These are phyloP conservation scores for Salminus brasiliensis DNA, from an alignment of 2,113 vertebrate species.

Conservation along the genomic window DNA sequence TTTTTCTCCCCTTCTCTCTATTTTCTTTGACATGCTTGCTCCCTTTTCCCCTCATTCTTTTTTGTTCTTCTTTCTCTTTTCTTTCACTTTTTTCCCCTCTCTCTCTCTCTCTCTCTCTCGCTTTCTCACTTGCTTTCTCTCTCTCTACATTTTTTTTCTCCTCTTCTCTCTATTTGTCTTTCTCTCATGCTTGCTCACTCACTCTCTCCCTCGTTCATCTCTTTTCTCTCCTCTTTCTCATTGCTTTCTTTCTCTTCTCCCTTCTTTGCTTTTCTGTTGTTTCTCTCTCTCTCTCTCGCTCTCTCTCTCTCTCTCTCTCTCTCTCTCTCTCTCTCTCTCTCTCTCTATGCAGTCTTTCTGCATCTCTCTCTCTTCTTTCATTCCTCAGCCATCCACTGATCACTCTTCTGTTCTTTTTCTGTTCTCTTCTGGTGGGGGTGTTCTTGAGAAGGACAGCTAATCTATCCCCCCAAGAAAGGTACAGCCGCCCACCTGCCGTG, in stretches of 20 bases:
- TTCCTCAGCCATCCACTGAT: slow-evolving; percentile 83
- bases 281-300: too few relatives aligned
- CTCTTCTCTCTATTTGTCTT: slow-evolving; percentile 38
- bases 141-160: neutral
- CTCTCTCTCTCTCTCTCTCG: slow-evolving; percentile 59
- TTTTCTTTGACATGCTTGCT: too few relatives aligned
- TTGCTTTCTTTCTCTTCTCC: neutral
- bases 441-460: slow-evolving; percentile 92
- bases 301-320: slow-evolving; percentile 62
- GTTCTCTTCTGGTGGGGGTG: slow-evolving; percentile 87
- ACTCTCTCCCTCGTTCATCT: slow-evolving; percentile 59
- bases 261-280: slow-evolving; percentile 26
- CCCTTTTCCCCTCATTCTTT: too few relatives aligned
- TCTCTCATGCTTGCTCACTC: slow-evolving; percentile 77
- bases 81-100: slow-evolving; percentile 67
- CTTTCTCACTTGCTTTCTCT: slow-evolving; percentile 14
- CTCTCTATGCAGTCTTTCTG: neutral
- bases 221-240: neutral
- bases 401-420: slow-evolving; percentile 80
- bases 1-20: too few relatives aligned
- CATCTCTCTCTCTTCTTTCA: slow-evolving; percentile 6
- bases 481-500: slow-evolving; percentile 69
- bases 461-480: slow-evolving; percentile 94
- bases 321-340: slow-evolving; percentile 41
- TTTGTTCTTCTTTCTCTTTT: too few relatives aligned